Evolutionary conservation across 2,113 vertebrate species (phyloP).

Genomic region (Phycodurus eques): DNA sequence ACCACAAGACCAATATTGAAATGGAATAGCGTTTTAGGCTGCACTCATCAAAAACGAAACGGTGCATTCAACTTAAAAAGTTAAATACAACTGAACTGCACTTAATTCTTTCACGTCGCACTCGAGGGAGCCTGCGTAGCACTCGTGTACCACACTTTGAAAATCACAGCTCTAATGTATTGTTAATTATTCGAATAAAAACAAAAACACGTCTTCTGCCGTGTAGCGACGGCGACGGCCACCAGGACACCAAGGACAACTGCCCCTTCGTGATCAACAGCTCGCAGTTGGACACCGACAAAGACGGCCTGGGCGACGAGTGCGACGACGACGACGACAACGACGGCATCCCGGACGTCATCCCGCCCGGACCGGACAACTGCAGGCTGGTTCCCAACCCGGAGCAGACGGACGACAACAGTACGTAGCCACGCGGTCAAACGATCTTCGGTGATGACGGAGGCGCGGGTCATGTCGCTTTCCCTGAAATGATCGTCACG

Average conservation of each 20-base stretch:
- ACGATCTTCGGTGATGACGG: neutral
- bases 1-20: too few species aligned
- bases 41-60: too few species aligned
- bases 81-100: too few species aligned
- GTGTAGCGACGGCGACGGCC: conserved; percentile 89
- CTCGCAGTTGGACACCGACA: conserved; percentile 92
- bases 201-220: conserved; percentile 10
- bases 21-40: too few species aligned
- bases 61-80: too few species aligned
- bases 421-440: conserved; percentile 66
- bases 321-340: conserved; percentile 97
- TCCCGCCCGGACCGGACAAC: conserved; percentile 94
- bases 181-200: neutral
- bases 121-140: too few species aligned
- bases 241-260: conserved; percentile 97
- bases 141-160: too few species aligned
- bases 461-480: neutral
- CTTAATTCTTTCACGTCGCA: too few species aligned
- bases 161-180: too few species aligned
- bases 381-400: conserved; percentile 95
- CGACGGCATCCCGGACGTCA: conserved; percentile 85
- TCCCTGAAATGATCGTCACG: neutral
- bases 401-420: conserved; percentile 88
- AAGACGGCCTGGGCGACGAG: conserved; percentile 91
- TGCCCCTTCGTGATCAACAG: conserved; percentile 94